Evolutionary conservation across 2,113 vertebrate genomes (phyloP).

Genomic region (Illadopsis cleaveri): DNA sequence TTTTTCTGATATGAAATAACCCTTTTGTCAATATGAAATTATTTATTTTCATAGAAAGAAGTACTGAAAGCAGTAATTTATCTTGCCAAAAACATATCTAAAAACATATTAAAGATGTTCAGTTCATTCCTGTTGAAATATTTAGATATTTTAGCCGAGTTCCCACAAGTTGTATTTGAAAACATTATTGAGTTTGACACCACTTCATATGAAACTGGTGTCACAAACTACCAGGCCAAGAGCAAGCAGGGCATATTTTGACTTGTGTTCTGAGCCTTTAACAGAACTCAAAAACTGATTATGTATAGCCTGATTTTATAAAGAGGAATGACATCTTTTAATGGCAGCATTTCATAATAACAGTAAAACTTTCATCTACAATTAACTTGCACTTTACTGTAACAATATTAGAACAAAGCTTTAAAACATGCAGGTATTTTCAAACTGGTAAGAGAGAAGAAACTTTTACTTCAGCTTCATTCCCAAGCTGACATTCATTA

Average conservation of each 20-base stretch:
- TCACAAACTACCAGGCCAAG: background rate
- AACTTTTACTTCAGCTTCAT: background rate
- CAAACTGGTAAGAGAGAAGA: background rate
- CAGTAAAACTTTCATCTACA: background rate
- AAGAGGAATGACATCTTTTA: background rate
- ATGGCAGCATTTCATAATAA: background rate
- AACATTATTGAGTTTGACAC: background rate
- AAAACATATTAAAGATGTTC: background rate
- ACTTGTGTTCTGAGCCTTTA: background rate
- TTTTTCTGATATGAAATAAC: background rate
- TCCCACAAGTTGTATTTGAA: background rate
- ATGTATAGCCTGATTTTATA: background rate
- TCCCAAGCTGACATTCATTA: background rate
- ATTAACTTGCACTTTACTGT: background rate
- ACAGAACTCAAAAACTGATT: background rate
- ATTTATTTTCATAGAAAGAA: background rate
- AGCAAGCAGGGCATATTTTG: background rate
- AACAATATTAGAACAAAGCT: background rate
- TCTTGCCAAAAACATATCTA: background rate
- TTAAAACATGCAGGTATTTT: background rate
- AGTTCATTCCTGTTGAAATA: background rate
- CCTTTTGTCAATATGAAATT: background rate
- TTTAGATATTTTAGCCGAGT: background rate
- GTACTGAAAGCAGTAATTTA: background rate
- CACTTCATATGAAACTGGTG: background rate